phyloP scores from a whole-genome alignment of 2,113 vertebrate genomes.

The Castor canadensis region DNA sequence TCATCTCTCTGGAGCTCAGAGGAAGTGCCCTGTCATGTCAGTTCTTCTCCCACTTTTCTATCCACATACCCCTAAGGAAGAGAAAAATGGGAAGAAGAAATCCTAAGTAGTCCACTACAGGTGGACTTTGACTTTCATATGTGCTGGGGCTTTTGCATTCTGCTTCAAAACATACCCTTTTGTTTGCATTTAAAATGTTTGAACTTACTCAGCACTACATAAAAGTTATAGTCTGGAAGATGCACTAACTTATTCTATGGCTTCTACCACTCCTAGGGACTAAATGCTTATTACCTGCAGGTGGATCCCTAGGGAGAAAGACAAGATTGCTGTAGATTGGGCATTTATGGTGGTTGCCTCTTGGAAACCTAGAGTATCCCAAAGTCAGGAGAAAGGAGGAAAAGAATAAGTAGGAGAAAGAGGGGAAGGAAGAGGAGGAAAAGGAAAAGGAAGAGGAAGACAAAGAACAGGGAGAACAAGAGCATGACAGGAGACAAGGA shows the following conservation, averaged over 20 bases:
- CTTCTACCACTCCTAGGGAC: background rate
- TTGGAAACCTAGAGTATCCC: background rate
- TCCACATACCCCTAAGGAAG: background rate
- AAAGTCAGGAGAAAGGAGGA: background rate
- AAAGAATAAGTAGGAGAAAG: too few species aligned
- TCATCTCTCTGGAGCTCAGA: constrained; percentile 30
- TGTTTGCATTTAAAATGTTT: constrained; percentile 1
- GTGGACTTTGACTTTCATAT: background rate
- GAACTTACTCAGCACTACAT: background rate
- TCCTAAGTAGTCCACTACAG: background rate
- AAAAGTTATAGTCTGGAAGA: background rate
- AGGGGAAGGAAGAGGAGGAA: too few species aligned
- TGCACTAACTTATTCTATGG: background rate
- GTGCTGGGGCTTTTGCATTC: background rate
- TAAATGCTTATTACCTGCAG: background rate
- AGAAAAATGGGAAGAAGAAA: constrained; percentile 31
- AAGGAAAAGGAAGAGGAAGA: background rate
- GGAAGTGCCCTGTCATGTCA: background rate
- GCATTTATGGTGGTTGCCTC: background rate
- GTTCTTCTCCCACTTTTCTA: background rate
- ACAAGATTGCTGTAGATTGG: background rate
- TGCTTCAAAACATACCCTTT: background rate
- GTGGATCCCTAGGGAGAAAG: background rate
- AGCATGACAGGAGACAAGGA: background rate
- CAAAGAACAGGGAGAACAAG: background rate